These are phyloP conservation scores for Eulemur rubriventer DNA, from an alignment of 2,797 vertebrate species.

Conservation along the genomic window DNA sequence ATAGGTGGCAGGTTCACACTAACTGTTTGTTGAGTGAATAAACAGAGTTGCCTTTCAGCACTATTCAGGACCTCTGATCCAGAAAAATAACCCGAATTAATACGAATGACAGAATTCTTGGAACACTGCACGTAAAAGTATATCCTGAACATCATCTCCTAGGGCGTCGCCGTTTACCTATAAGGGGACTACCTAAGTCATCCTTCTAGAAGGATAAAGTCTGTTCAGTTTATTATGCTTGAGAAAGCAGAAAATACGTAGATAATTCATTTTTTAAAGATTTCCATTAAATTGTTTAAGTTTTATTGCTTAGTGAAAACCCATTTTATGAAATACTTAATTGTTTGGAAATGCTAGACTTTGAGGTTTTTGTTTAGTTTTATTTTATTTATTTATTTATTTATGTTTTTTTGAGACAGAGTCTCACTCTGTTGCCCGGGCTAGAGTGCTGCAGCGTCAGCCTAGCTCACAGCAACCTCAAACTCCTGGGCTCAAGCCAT, in stretches of 20 bases:
- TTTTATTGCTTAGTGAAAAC: not conserved
- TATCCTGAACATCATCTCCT: not conserved
- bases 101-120: not conserved
- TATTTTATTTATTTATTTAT: no score
- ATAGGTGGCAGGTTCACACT: not conserved
- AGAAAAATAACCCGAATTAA: not conserved
- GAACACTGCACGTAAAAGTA: not conserved
- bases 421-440: no score
- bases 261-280: not conserved
- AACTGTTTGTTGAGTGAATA: not conserved
- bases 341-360: not conserved
- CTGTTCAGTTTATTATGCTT: not conserved
- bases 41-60: not conserved
- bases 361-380: not conserved
- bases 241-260: not conserved
- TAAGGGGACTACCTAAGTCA: not conserved
- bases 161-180: not conserved
- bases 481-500: no score
- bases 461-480: no score
- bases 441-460: no score
- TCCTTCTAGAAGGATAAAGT: not conserved
- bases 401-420: no score
- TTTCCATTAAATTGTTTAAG: not conserved
- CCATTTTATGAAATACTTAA: not conserved
- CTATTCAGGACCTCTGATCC: not conserved